phyloP scores from a whole-genome alignment of 2,113 vertebrate genomes.

The Connochaetes taurinus region DNA sequence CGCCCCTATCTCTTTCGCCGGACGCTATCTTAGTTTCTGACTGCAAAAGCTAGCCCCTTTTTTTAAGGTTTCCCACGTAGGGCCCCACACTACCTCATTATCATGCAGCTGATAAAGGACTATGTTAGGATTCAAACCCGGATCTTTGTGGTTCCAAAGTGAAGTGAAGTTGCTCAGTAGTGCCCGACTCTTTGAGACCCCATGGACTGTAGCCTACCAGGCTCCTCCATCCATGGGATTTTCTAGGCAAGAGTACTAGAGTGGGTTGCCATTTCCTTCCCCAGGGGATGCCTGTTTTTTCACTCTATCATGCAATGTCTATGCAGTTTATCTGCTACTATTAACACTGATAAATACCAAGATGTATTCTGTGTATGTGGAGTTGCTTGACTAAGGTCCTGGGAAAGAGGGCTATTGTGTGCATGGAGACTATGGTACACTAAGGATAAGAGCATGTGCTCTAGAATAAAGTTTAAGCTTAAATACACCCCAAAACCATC shows the following conservation, averaged over 20 bases:
- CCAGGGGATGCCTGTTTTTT: background rate
- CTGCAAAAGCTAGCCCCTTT: too few relatives aligned
- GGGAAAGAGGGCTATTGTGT: background rate
- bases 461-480: background rate
- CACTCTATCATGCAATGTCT: background rate
- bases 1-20: too few relatives aligned
- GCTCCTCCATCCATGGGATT: background rate
- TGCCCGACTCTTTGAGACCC: background rate
- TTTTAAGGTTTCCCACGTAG: too few relatives aligned
- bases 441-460: background rate
- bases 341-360: background rate
- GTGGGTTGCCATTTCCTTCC: background rate
- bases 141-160: background rate
- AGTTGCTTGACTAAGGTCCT: background rate
- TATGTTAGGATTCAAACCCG: background rate
- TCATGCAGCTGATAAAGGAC: background rate
- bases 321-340: background rate
- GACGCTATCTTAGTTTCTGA: too few relatives aligned
- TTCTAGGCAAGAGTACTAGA: background rate
- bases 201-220: background rate
- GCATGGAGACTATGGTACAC: background rate
- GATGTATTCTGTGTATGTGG: background rate
- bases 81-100: background rate
- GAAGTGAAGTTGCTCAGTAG: background rate
- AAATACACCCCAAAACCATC: background rate